Percentiles rank a stretch among this genome's conserved stretches.
phyloP scores from a whole-genome alignment of 2,888 invertebrate species.

The Chymomyza caudatula region DNA sequence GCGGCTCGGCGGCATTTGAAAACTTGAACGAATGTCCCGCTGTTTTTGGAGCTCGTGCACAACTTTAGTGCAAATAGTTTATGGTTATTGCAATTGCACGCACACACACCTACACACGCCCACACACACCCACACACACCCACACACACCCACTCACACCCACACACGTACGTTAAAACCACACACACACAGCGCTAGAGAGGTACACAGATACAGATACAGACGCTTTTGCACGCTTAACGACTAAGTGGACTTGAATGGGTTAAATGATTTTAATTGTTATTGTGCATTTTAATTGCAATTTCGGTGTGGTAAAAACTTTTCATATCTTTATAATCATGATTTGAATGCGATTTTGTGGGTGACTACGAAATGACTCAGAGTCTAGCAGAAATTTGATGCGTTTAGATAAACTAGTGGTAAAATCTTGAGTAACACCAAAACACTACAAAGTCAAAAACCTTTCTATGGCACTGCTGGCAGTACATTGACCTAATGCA shows the following conservation, averaged over 20 bases:
- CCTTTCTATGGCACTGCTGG: too few species aligned
- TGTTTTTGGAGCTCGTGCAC: neutral
- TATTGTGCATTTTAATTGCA: conserved; percentile 60
- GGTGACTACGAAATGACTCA: neutral
- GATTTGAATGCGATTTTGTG: neutral
- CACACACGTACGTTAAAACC: neutral
- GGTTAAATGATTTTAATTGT: conserved; percentile 71
- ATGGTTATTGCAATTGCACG: conserved; percentile 61
- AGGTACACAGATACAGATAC: neutral
- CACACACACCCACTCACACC: neutral
- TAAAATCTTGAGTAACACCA: too few species aligned
- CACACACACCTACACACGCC: conserved; percentile 13
- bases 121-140: conserved; percentile 2
- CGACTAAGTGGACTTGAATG: conserved; percentile 37
- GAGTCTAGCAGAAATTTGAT: too few species aligned
- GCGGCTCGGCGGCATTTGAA: conserved; percentile 49
- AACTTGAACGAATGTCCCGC: conserved; percentile 18
- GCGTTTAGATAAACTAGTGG: too few species aligned
- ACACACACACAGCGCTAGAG: neutral
- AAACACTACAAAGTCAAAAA: too few species aligned
- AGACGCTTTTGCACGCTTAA: neutral
- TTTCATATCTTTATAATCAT: neutral
- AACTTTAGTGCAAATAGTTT: conserved; percentile 72
- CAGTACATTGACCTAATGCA: too few species aligned
- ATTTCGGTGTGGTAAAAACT: conserved; percentile 21